A percentile compares a stretch with the other conserved stretches of the same genome.
Evolutionary conservation across 2,797 vertebrate genomes (phyloP).

Genomic region (Pseudochirops corinnae): DNA sequence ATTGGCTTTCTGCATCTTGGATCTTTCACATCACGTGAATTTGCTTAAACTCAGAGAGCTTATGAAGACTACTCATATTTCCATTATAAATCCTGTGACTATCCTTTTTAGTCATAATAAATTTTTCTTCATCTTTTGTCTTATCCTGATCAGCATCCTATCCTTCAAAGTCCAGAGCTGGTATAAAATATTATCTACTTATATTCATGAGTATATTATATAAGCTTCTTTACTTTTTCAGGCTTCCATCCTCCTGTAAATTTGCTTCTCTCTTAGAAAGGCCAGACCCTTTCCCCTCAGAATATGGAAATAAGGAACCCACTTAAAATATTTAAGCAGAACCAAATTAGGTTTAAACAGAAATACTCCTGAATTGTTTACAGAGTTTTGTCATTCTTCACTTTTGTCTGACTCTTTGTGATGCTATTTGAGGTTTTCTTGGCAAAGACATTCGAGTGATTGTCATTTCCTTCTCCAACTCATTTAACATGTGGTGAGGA

Average conservation of each 20-base stretch:
- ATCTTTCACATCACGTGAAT: no score
- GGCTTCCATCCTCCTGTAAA: background rate
- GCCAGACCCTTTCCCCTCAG: background rate
- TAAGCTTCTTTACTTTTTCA: background rate
- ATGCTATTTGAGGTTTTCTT: background rate
- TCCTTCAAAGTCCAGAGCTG: background rate
- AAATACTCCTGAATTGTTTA: background rate
- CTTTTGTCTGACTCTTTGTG: background rate
- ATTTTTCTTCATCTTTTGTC: background rate
- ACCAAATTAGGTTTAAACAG: background rate
- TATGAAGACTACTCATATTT: background rate
- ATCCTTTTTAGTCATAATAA: background rate
- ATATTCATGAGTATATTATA: background rate
- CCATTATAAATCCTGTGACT: background rate
- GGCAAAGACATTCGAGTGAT: background rate
- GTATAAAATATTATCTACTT: background rate
- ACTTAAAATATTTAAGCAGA: conserved; percentile 11
- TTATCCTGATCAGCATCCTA: background rate
- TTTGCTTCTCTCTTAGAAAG: background rate
- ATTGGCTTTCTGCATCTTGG: background rate
- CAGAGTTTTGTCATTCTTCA: background rate
- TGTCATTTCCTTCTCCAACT: background rate
- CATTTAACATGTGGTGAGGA: background rate
- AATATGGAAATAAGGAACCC: background rate
- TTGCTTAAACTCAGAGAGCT: background rate